Base-by-base conservation (phyloP, 2,113 vertebrate genomes). In the Origma solitaria region DNA sequence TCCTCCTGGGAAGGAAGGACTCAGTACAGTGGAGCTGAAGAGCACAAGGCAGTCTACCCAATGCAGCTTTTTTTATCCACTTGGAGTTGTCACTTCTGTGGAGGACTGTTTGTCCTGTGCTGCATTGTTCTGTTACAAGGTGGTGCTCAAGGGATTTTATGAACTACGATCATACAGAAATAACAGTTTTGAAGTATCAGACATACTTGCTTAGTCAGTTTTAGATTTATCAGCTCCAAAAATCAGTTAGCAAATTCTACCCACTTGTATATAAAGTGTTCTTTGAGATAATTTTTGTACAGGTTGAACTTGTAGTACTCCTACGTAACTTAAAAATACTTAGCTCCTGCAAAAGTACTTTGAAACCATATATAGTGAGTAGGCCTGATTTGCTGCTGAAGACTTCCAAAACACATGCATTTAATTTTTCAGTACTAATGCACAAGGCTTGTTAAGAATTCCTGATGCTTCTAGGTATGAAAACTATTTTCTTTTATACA, bases 201-300 rank as follows among this genome's bases (percentile, higher is more conserved):
- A 31, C 33, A 22, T 65, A 64, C 65, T 89, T 89, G 91, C 75
- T 93, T 88, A 83, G 80, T 92, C 80, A 56, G 30, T 91, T 81
- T 19, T 51, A 50, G 40, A 30, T 81, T 76, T 62, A 61, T 79
- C 51, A 44, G 0, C 49, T 90, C 64, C 27, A 81, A 75, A 90
- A 92, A 44, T 78, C 58, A 75, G 35, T 81, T 82, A 75, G 57
- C 38, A 61, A 6, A 57, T 93, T 45, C 83, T 92, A 22, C 77
- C 92, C 51, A 58, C 82, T 94, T 40, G 15, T 56, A 68, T 60
- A 9, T 44, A 82, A 45, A 40, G 69, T 77, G 58, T 69, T 92
- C 92, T 82, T 89, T 82, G 77, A 86, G 77, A 64, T 84, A 75
- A 72, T 84, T 91, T 96, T 91, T 84, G 28, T 57, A 45, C 64